Evolutionary conservation across 2,113 vertebrate genomes (phyloP), one percentile per base, ranked within the genome.

Genomic region (Neolamprologus falcicula): DNA sequence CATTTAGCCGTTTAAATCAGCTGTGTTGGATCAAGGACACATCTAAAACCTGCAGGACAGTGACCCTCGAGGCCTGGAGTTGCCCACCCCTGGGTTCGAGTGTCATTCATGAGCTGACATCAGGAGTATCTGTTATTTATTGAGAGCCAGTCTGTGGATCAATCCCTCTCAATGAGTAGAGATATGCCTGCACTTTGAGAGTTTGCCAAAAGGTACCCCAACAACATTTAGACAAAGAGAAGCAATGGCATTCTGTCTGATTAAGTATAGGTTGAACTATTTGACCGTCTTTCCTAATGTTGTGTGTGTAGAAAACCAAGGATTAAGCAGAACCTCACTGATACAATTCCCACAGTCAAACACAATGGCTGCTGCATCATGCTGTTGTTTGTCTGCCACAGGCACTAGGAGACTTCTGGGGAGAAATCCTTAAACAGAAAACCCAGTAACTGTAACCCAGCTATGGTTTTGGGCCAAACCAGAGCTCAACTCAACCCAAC

Each of bases 11-110:
- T 59, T 59, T 28, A 59, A 59, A 59, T 16, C 55, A 59, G 4
- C 55, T 59, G 55, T 16, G 0, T 16, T 59, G 24, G 55, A 16
- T 16, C 13, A 59, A 0, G 0, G 55, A 59, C 55, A 28, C 55
- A 1, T 59, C 55, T 59, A 59, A 59, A 59, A 59, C 24, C 55
- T 59, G 24, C 24, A 59, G 24, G 24, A 59, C 24, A 16, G 0
- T 1, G 0, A 0, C 13, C 13, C 13, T 28, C 3, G 1, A 59
- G 55, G 24, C 24, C 55, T 59, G 55, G 13, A 16, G 7, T 28
- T 59, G 13, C 0, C 0, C 3, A 59, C 24, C 13, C 1, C 24
- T 59, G 55, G 13, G 24, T 16, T 59, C 7, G 1, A 16, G 55
- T 28, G 24, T 59, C 24, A 59, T 59, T 59, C 0, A 61, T 33